Evolutionary conservation across 2,113 vertebrate genomes (phyloP), one percentile per base, ranked within the genome.

Genomic region (Centropristis striata): DNA sequence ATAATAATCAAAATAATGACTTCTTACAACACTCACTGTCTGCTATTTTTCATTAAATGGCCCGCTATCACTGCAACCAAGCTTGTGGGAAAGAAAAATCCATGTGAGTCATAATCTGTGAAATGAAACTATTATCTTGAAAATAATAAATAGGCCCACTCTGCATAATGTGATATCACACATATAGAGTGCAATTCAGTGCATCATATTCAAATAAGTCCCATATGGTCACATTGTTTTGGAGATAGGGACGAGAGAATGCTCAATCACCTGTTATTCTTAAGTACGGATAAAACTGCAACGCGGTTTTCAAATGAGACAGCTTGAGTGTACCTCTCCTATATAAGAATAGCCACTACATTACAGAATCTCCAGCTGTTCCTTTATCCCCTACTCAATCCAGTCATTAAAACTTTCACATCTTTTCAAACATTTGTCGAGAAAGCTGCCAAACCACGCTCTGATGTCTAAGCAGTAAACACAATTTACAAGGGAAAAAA

Each of bases 321-420:
- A 91, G 89, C 90, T 92, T 89, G 88, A 87, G 89, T 71, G 71
- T 81, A 82, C 83, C 89, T 90, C 85, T 80, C 50, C 84, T 70
- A 68, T 85, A 88, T 88, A 86, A 90, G 87, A 88, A 92, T 88
- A 90, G 88, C 89, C 90, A 90, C 90, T 81, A 81, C 88, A 90
- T 88, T 88, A 85, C 89, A 82, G 84, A 73, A 87, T 88, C 92
- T 94, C 88, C 89, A 93, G 91, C 90, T 93, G 92, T 92, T 92
- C 81, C 89, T 90, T 92, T 90, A 91, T 92, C 88, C 83, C 77
- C 73, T 63, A 63, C 80, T 89, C 86, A 78, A 89, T 88, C 71
- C 83, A 90, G 88, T 89, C 91, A 90, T 93, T 92, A 92, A 93
- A 94, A 92, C 89, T 87, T 89, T 86, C 88, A 88, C 86, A 88